Evolutionary conservation across 2,888 invertebrate species (phyloP).

Genomic region (Drosophila niveifrons): DNA sequence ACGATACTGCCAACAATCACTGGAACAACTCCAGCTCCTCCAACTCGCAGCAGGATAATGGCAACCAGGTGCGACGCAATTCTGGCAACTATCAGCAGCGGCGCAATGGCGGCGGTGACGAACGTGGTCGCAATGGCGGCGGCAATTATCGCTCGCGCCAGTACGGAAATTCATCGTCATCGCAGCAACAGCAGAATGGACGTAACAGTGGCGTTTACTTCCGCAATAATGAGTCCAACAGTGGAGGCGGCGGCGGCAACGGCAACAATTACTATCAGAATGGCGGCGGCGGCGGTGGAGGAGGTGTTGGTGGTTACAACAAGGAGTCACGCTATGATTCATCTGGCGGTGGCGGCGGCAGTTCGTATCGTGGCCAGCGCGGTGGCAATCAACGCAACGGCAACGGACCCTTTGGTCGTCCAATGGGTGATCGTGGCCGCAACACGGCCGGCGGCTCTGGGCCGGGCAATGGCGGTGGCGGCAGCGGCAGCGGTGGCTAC

Average conservation of each 20-base stretch:
- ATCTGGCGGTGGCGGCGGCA: constrained; percentile 58
- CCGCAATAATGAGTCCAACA: constrained; percentile 83
- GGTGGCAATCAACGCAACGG: constrained; percentile 75
- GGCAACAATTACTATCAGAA: constrained; percentile 73
- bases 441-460: constrained; percentile 44
- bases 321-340: constrained; percentile 79
- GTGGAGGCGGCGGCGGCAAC: constrained; percentile 62
- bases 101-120: constrained; percentile 66
- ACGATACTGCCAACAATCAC: constrained; percentile 61
- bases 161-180: constrained; percentile 75
- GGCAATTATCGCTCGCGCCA: constrained; percentile 72
- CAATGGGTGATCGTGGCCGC: constrained; percentile 77
- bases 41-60: constrained; percentile 52
- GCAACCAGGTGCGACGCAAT: constrained; percentile 72
- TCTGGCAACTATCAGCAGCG: constrained; percentile 72
- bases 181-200: constrained; percentile 78
- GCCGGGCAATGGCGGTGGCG: constrained; percentile 48
- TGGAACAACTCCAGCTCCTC: constrained; percentile 58
- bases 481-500: constrained; percentile 71
- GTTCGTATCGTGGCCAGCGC: constrained; percentile 81
- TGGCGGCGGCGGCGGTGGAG: constrained; percentile 69
- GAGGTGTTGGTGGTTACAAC: constrained; percentile 69
- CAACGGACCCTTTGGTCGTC: constrained; percentile 75
- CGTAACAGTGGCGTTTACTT: constrained; percentile 82
- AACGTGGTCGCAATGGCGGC: constrained; percentile 72